Conservation (phyloP, 2,797 vertebrate genomes). For the Falco rusticolus region DNA sequence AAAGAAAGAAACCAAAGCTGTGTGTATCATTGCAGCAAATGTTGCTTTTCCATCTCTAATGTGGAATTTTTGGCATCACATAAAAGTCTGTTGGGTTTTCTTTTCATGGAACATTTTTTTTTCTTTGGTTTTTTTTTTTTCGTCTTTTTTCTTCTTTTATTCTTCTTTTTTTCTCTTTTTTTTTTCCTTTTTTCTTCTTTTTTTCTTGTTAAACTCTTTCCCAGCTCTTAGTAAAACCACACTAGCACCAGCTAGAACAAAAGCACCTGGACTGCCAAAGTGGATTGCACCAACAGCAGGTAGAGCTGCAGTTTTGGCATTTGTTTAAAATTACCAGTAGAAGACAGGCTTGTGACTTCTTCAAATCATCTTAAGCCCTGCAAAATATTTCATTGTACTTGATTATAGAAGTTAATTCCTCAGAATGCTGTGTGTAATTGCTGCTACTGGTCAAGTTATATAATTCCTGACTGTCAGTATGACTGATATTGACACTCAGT, state of each 20-base stretch:
- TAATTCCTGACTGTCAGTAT: neutral
- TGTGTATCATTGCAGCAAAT: neutral
- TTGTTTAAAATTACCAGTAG: neutral
- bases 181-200: neutral
- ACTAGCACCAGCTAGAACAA: conserved; percentile 62
- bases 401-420: neutral
- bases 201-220: neutral
- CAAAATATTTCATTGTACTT: neutral
- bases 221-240: conserved; percentile 71
- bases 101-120: neutral
- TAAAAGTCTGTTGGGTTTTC: neutral
- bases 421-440: neutral
- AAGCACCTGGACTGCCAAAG: conserved; percentile 42
- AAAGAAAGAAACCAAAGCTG: neutral
- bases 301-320: neutral
- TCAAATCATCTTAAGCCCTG: neutral
- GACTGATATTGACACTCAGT: neutral
- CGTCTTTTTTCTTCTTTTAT: no score
- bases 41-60: neutral
- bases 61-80: neutral
- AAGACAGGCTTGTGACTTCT: neutral
- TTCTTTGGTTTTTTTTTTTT: no score
- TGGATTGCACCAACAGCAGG: conserved; percentile 60
- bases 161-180: neutral
- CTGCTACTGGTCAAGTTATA: neutral